Evolutionary conservation across 2,113 vertebrate species (phyloP).

Genomic region (Tichodroma muraria): DNA sequence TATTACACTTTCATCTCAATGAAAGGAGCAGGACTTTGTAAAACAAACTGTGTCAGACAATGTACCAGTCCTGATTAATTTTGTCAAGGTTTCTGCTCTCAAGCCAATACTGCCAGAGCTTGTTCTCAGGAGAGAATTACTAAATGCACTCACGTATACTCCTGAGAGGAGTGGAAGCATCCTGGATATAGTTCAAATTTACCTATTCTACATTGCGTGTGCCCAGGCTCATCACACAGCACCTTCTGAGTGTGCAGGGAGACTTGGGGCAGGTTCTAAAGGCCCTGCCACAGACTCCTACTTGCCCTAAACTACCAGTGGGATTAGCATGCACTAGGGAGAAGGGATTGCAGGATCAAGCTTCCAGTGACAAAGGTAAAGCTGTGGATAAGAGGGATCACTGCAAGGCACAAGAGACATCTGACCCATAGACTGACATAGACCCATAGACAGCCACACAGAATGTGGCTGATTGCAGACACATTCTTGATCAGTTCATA

Average conservation of each 20-base stretch:
- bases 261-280: background rate
- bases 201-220: background rate
- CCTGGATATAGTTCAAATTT: background rate
- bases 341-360: background rate
- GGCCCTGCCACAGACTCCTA: background rate
- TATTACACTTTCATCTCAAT: background rate
- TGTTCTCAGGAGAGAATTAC: background rate
- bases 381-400: background rate
- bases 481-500: background rate
- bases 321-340: background rate
- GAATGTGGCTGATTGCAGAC: too few relatives aligned
- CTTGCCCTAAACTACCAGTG: background rate
- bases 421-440: fast-evolving
- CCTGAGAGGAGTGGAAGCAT: slow-evolving; percentile 6
- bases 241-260: background rate
- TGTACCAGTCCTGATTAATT: slow-evolving; percentile 48
- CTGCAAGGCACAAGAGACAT: background rate
- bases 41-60: slow-evolving; percentile 51
- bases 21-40: slow-evolving; percentile 13
- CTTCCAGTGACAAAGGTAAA: background rate
- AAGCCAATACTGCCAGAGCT: background rate
- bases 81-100: slow-evolving; percentile 36
- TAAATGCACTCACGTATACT: background rate
- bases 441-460: too few relatives aligned
- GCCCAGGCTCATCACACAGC: background rate